Percentiles rank a stretch among this genome's conserved stretches.
phyloP scores from a whole-genome alignment of 2,113 vertebrate genomes.

The Tiliqua scincoides region DNA sequence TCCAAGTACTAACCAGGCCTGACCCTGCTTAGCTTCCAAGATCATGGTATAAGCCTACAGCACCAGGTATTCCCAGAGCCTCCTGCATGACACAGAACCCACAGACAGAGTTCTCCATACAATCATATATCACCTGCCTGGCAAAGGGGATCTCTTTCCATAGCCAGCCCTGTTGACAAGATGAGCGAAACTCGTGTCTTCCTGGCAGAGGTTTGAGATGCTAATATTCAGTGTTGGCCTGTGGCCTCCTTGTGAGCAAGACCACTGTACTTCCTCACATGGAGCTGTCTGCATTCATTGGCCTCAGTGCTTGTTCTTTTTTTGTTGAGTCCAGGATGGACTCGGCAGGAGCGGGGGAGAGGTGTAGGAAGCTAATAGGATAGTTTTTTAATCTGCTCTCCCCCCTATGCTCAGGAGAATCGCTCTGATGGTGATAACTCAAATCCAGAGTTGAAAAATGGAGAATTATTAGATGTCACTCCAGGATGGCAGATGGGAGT shows the following conservation, averaged over 20 bases:
- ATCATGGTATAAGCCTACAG: too few relatives aligned
- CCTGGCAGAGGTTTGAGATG: constrained; percentile 26
- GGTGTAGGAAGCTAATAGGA: constrained; percentile 42
- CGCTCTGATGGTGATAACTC: constrained; percentile 18
- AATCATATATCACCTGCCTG: not conserved
- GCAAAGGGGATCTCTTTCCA: constrained; percentile 16
- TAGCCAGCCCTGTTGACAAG: not conserved
- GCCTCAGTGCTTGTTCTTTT: constrained; percentile 63
- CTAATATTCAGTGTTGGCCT: constrained; percentile 84
- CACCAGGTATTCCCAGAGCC: too few relatives aligned
- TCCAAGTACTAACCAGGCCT: too few relatives aligned
- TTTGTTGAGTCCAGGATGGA: constrained; percentile 18
- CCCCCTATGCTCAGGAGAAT: not conserved
- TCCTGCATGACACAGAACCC: not conserved
- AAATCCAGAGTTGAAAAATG: constrained; percentile 9
- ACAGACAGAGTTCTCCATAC: not conserved
- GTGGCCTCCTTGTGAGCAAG: constrained; percentile 76
- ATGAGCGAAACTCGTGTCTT: constrained; percentile 4
- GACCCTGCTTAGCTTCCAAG: too few relatives aligned
- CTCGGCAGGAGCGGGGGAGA: constrained; percentile 35
- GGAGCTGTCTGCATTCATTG: constrained; percentile 86
- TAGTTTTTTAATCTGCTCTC: constrained; percentile 50
- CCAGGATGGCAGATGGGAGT: not conserved
- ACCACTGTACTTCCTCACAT: constrained; percentile 69
- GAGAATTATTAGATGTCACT: constrained; percentile 21